Evolutionary conservation across 2,888 invertebrate genomes (phyloP), one percentile per base, ranked within the genome.

Genomic region (Noctuana brunneofusca): DNA sequence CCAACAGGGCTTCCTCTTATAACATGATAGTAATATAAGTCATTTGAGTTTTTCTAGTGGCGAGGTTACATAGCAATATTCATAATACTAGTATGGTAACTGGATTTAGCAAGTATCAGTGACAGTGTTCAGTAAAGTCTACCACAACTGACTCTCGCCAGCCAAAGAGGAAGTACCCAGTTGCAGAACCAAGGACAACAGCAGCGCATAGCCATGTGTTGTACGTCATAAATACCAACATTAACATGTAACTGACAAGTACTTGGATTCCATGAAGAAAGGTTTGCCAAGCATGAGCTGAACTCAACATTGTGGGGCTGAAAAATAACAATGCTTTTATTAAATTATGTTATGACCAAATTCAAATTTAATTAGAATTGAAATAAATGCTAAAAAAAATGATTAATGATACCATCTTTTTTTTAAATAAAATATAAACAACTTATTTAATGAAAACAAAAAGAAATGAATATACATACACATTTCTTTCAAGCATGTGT

Each of bases 191-290:
- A 9, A 96, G 79, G 0, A 97, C 96, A 0, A 98, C 96, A 0
- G 97, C 97, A 53, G 97, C 82, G 83, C 98, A 98, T 64, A 99
- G 93, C 97, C 97, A 98, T 16, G 96, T 95, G 81, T 98, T 98
- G 93, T 97, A 98, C 0, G 98, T 98, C 98, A 98, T 98, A 83
- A 98, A 98, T 72, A 98, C 96, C 83, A 98, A 91, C 98, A 98
- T 98, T 55, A 98, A 93, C 87, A 98, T 95, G 87, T 98, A 98
- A 71, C 97, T 97, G 67, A 98, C 92, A 64, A 97, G 93, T 77
- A 98, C 96, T 89, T 98, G 98, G 18, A 98, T 77, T 66, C 97
- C 95, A 81, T 98, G 98, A 16, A 98, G 93, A 54, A 95, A 86
- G 14, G 98, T 98, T 88, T 98, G 98, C 85, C 95, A 95, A 62